A percentile compares a stretch with the other conserved stretches of the same genome.
phyloP scores from a whole-genome alignment of 2,888 invertebrate genomes.

The Eledona agricola region DNA sequence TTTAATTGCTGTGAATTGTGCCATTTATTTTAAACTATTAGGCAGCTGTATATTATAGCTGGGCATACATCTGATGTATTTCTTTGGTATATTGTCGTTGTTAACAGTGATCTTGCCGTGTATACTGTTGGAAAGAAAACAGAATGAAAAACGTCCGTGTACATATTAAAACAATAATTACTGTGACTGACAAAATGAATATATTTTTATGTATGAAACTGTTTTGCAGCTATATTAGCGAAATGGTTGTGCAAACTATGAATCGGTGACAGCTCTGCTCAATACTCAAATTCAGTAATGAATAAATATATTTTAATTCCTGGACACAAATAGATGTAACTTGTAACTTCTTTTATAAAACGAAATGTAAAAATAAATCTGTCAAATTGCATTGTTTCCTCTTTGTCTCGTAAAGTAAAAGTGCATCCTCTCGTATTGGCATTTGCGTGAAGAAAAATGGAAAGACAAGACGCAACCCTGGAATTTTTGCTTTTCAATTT shows the following conservation, averaged over 20 bases:
- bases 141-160: slow-evolving; percentile 46
- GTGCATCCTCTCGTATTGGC: too few species aligned
- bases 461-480: too few species aligned
- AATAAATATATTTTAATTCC: slow-evolving; percentile 38
- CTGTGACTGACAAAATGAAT: slow-evolving; percentile 47
- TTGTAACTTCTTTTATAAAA: slow-evolving; percentile 34
- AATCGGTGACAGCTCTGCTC: slow-evolving; percentile 32
- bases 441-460: too few species aligned
- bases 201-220: slow-evolving; percentile 43
- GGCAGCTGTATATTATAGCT: slow-evolving; percentile 39
- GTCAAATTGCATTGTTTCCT: too few species aligned
- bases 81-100: slow-evolving; percentile 25
- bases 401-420: too few species aligned
- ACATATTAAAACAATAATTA: slow-evolving; percentile 46
- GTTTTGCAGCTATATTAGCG: slow-evolving; percentile 27
- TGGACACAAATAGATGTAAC: slow-evolving; percentile 19
- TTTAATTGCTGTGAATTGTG: slow-evolving; percentile 62
- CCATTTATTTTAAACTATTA: slow-evolving; percentile 53
- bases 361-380: slow-evolving; percentile 24
- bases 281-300: slow-evolving; percentile 37
- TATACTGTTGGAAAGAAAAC: slow-evolving; percentile 28
- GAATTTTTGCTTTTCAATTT: too few species aligned
- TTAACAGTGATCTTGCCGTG: slow-evolving; percentile 36
- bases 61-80: slow-evolving; percentile 30
- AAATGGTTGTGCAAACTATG: slow-evolving; percentile 23